phyloP scores from a whole-genome alignment of 2,888 invertebrate species.

The Pachydiplax longipennis region DNA sequence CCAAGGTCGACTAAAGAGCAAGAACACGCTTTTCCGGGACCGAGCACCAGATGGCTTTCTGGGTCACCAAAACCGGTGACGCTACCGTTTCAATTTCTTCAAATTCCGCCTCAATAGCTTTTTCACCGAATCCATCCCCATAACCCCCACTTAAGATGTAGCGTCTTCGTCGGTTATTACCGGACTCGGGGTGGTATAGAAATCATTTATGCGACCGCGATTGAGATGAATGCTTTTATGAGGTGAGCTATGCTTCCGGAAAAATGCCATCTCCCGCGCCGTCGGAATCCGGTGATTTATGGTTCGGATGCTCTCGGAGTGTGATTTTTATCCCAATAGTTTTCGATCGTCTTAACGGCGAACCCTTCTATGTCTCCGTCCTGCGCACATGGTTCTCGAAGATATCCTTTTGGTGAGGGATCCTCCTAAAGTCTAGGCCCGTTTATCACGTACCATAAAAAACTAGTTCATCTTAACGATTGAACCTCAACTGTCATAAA shows the following conservation, averaged over 20 bases:
- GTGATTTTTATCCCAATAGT: slow-evolving; percentile 19
- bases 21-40: background rate
- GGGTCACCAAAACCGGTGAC: background rate
- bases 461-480: slow-evolving; percentile 37
- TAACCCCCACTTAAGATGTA: background rate
- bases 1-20: background rate
- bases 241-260: slow-evolving; percentile 6
- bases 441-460: slow-evolving; percentile 19
- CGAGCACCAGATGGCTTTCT: background rate
- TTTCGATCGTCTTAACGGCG: slow-evolving; percentile 11
- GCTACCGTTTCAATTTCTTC: background rate
- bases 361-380: background rate
- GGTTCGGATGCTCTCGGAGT: background rate
- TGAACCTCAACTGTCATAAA: slow-evolving; percentile 41
- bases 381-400: background rate
- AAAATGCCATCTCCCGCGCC: slow-evolving; percentile 16
- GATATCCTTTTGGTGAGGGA: background rate
- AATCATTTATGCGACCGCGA: slow-evolving; percentile 8
- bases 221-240: slow-evolving; percentile 24
- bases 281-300: background rate
- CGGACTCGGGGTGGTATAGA: background rate
- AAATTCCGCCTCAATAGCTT: background rate
- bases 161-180: background rate
- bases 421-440: background rate
- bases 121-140: background rate